phyloP scores from a whole-genome alignment of 2,113 vertebrate species.

The Acinonyx jubatus region DNA sequence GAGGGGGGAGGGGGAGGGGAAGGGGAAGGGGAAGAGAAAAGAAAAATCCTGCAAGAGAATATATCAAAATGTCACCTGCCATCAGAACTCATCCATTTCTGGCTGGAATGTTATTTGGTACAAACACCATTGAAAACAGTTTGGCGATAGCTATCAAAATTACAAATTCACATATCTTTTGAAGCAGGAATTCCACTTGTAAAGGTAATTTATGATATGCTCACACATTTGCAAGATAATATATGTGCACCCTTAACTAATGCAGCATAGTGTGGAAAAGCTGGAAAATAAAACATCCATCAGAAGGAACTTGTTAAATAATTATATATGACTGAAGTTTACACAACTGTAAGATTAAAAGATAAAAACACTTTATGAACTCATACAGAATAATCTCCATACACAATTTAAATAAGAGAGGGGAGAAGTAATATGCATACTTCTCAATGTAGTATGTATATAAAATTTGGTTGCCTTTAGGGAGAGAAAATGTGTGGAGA shows the following conservation, averaged over 20 bases:
- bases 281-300: background rate
- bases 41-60: background rate
- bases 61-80: background rate
- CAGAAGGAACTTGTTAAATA: background rate
- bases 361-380: background rate
- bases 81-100: background rate
- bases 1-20: accelerated
- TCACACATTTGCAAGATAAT: background rate
- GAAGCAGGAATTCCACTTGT: background rate
- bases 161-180: background rate
- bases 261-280: background rate
- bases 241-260: background rate
- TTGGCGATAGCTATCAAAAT: background rate
- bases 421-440: background rate
- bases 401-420: background rate
- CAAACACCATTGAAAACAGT: background rate
- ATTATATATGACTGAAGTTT: background rate
- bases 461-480: background rate
- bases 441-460: background rate
- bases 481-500: background rate
- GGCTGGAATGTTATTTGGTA: background rate
- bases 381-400: background rate
- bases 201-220: background rate
- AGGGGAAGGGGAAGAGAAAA: background rate
- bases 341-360: background rate